Conservation (phyloP, 2,113 vertebrate genomes). For the Platysternon megacephalum region DNA sequence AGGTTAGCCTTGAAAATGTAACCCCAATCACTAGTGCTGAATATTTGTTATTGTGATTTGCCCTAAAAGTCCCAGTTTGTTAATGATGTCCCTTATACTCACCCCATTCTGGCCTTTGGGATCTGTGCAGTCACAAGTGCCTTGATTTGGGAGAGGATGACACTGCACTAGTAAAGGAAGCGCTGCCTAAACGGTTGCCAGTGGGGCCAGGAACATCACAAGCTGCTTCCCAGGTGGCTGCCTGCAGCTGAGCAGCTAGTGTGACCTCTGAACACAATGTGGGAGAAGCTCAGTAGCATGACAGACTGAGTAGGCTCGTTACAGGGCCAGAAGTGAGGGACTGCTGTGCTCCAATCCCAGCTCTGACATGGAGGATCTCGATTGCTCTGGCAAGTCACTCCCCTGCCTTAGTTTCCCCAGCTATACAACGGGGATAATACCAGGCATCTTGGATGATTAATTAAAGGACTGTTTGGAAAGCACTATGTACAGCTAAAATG, state of each 20-base stretch:
- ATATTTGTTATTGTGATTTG: background rate
- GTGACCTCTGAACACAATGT: background rate
- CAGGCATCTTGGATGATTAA: background rate
- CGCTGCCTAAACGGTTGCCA: background rate
- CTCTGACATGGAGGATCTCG: background rate
- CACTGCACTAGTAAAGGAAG: rapidly evolving
- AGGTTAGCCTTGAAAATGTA: background rate
- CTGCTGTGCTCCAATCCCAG: background rate
- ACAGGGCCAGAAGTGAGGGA: rapidly evolving
- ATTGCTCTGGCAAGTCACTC: background rate
- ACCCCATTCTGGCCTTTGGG: background rate
- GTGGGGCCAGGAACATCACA: background rate
- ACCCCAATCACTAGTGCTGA: background rate
- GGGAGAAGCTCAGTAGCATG: background rate
- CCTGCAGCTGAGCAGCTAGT: rapidly evolving
- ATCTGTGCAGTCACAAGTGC: background rate
- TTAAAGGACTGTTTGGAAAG: background rate
- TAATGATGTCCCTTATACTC: background rate
- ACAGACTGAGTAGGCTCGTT: rapidly evolving
- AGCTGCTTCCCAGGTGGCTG: background rate
- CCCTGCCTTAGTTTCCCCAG: background rate
- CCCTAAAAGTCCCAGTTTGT: background rate
- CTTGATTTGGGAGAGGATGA: background rate
- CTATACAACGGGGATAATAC: background rate
- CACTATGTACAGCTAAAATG: background rate